A percentile compares a stretch with the other conserved stretches of the same genome.
phyloP scores from a whole-genome alignment of 2,113 vertebrate species.

The Motacilla tschutschensis region DNA sequence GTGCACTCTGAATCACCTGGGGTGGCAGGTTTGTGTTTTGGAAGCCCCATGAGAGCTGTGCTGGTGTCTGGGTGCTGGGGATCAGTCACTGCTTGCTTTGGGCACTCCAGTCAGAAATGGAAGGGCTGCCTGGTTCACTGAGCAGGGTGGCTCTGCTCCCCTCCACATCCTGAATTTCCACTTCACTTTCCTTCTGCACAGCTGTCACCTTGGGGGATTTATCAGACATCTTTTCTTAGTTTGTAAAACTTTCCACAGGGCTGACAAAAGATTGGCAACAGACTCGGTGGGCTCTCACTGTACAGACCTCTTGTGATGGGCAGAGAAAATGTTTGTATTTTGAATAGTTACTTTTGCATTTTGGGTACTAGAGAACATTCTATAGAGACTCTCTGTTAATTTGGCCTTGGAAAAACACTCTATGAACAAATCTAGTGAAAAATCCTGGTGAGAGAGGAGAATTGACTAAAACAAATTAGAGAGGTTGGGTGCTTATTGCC shows the following conservation, averaged over 20 bases:
- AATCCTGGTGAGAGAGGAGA: neutral
- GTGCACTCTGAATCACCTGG: neutral
- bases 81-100: neutral
- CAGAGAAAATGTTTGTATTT: neutral
- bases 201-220: neutral
- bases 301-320: neutral
- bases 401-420: neutral
- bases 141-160: rapidly evolving
- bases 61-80: neutral
- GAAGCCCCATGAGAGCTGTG: neutral
- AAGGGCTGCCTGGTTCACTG: neutral
- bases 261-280: neutral
- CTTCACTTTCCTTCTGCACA: neutral
- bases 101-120: rapidly evolving
- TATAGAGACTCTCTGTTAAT: neutral
- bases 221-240: neutral
- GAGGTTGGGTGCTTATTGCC: constrained; percentile 17
- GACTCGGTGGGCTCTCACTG: rapidly evolving
- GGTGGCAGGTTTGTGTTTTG: neutral
- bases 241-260: neutral
- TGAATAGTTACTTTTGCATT: rapidly evolving
- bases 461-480: neutral
- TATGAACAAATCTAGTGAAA: neutral
- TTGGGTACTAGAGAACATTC: neutral
- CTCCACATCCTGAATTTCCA: rapidly evolving